Evolutionary conservation across 2,113 vertebrate species (phyloP).

Genomic region (Emydura subglobosa): DNA sequence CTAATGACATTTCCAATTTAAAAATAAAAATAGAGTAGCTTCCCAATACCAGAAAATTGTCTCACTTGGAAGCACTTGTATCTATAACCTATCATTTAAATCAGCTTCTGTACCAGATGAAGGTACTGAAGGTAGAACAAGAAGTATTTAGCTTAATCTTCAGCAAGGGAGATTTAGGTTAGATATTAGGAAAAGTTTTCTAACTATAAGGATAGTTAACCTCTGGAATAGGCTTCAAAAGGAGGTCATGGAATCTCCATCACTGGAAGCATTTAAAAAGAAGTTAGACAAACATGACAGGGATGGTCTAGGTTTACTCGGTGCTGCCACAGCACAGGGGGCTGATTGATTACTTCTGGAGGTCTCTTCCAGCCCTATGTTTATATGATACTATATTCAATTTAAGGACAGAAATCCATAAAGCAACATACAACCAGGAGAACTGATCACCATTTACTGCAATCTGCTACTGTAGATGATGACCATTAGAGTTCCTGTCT

Average conservation of each 20-base stretch:
- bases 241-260: not conserved
- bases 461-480: not conserved
- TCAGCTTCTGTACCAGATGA: too few species aligned
- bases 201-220: not conserved
- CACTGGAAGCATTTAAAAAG: not conserved
- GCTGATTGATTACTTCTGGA: not conserved
- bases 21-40: not conserved
- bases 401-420: not conserved
- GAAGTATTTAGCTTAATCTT: not conserved
- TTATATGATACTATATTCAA: not conserved
- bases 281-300: not conserved
- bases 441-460: not conserved
- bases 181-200: not conserved
- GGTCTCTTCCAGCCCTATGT: not conserved
- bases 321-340: not conserved
- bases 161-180: not conserved
- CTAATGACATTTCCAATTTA: not conserved
- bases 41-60: not conserved
- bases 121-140: not conserved
- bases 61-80: not conserved
- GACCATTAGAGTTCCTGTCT: not conserved
- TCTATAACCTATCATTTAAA: too few species aligned
- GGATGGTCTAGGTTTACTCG: not conserved
- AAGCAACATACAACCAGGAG: not conserved
- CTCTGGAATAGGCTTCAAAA: not conserved